Evolutionary conservation across 2,797 vertebrate species (phyloP), one percentile per base, ranked within the genome.

Genomic region (Scleropages formosus): DNA sequence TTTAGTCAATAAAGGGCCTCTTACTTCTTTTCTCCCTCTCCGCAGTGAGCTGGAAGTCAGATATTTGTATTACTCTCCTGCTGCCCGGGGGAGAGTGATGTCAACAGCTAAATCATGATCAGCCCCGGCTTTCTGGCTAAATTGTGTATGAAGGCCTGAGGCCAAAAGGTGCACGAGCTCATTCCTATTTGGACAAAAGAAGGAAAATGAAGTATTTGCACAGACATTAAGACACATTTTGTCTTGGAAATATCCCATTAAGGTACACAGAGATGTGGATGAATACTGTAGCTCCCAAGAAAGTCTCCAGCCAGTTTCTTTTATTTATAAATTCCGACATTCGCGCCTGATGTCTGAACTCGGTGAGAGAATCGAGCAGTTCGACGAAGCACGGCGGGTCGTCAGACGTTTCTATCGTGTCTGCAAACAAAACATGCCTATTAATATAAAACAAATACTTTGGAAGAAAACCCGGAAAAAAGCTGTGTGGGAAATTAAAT

Each of bases 101-200:
- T 99, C 96, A 98, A 96, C 96, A 96, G 94, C 95, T 98, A 97
- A 98, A 97, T 98, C 96, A 98, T 98, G 97, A 96, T 98, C 95
- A 95, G 95, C 95, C 94, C 94, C 94, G 95, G 96, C 96, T 98
- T 96, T 97, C 96, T 96, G 96, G 96, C 96, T 98, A 98, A 98
- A 98, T 98, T 99, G 97, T 98, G 97, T 98, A 97, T 98, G 96
- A 98, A 98, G 94, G 95, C 97, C 95, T 86, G 85, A 82, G 97
- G 97, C 96, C 44, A 91, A 95, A 96, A 96, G 96, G 96, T 97
- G 95, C 95, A 95, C 94, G 95, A 95, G 95, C 96, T 98, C 96
- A 96, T 98, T 39, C 31, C 31, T 99, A 97, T 94, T 97, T 96
- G 95, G 96, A 96, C 96, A 94, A 93, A 91, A 93, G 93, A 82